phyloP scores from a whole-genome alignment of 2,888 invertebrate species.

The Zhuqinia jingwanae region DNA sequence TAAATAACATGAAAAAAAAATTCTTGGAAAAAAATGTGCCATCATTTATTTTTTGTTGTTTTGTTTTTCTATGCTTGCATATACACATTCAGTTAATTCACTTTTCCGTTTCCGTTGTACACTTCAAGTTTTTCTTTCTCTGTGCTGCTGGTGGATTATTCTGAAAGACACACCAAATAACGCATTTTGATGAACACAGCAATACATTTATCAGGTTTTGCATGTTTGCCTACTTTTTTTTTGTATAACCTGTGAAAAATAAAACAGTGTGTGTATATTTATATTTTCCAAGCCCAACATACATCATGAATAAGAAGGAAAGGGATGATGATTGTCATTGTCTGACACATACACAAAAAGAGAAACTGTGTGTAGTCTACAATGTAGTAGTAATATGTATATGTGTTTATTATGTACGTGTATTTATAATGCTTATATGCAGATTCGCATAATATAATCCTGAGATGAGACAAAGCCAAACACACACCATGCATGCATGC shows the following conservation, averaged over 20 bases:
- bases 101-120: too few species aligned
- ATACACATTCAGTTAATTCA: neutral
- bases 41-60: neutral
- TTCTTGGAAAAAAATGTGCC: neutral
- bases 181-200: neutral
- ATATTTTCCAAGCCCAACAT: neutral
- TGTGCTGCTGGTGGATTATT: too few species aligned
- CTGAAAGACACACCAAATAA: neutral
- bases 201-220: slow-evolving; percentile 6
- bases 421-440: too few species aligned
- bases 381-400: neutral
- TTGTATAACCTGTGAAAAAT: neutral
- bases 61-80: neutral
- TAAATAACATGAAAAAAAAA: slow-evolving; percentile 4
- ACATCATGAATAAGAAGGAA: slow-evolving; percentile 19
- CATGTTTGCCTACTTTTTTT: neutral
- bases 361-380: neutral
- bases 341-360: slow-evolving; percentile 13
- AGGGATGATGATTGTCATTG: slow-evolving; percentile 32
- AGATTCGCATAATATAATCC: too few species aligned
- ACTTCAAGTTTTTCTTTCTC: too few species aligned
- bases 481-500: slow-evolving; percentile 10
- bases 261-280: neutral
- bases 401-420: too few species aligned
- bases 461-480: neutral